Percentiles rank a stretch among this genome's conserved stretches.
phyloP scores from a whole-genome alignment of 2,888 invertebrate species.

The Mimachlamys varia region DNA sequence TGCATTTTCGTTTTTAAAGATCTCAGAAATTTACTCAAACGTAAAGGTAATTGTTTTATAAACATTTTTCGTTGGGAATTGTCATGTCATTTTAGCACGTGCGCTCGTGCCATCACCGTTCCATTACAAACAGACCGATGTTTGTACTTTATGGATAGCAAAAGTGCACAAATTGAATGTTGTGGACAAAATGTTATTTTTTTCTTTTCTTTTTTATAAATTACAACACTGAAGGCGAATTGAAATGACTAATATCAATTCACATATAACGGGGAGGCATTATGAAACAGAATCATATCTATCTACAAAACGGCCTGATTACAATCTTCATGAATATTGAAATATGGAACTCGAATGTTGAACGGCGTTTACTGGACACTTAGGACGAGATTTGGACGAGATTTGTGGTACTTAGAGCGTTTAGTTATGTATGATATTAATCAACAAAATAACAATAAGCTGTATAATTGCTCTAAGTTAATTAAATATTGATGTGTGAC shows the following conservation, averaged over 20 bases:
- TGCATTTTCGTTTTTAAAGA: neutral
- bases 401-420: slow-evolving; percentile 9
- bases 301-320: neutral
- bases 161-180: neutral
- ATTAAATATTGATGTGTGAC: neutral
- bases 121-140: neutral
- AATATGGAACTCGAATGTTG: neutral
- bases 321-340: slow-evolving; percentile 10
- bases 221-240: neutral
- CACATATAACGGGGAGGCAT: neutral
- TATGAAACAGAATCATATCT: neutral
- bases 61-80: neutral
- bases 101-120: neutral
- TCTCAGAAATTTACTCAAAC: neutral
- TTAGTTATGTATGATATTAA: neutral
- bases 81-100: neutral
- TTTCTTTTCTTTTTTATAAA: neutral
- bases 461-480: slow-evolving; percentile 13
- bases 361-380: neutral
- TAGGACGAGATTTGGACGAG: neutral
- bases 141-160: neutral
- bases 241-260: neutral
- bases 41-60: neutral
- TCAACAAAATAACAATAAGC: neutral
- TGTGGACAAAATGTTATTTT: neutral